Evolutionary conservation across 2,888 invertebrate species (phyloP), one percentile per base, ranked within the genome.

Genomic region (Hesperia comma): DNA sequence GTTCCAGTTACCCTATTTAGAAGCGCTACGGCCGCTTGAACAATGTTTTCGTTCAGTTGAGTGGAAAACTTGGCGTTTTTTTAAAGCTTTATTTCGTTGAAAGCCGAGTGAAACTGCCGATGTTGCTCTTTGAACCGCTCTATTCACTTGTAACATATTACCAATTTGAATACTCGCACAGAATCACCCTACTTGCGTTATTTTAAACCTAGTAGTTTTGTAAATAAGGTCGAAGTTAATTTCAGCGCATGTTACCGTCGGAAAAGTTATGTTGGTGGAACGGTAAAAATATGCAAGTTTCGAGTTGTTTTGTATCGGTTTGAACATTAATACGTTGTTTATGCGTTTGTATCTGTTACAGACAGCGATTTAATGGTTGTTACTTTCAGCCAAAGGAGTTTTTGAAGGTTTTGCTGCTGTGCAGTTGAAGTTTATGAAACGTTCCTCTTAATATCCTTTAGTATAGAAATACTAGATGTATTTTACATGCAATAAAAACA

Each of bases 41-140:
- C 74, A 77, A 78, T 77, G 72, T 77, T 76, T 76, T 77, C 79
- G 74, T 75, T 75, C 75, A 70, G 74, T 77, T 74, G 73, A 79
- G 79, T 77, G 77, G 79, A 79, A 79, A 75, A 76, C 75, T 71
- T 71, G 68, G 67, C 63, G 71, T 70, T 74, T 78, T 77, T 76
- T 74, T 73, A 74, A 73, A 72, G 71, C 71, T 73, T 76, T 77
- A 74, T 76, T 76, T 74, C 68, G 72, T 69, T 74, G 66, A 72
- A 75, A 74, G 75, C 69, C 71, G 72, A 67, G 70, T 73, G 66
- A 72, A 71, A 73, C 69, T 51, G 62, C 62, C 69, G 69, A 71
- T 69, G 64, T 53, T 66, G 68, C 69, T 71, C 79, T 79, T 77
- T 78, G 78, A 79, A 77, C 74, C 74, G 71, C 68, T 72, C 75